These are phyloP conservation scores for Alosa sapidissima DNA, from an alignment of 2,797 vertebrate species.

Conservation along the genomic window DNA sequence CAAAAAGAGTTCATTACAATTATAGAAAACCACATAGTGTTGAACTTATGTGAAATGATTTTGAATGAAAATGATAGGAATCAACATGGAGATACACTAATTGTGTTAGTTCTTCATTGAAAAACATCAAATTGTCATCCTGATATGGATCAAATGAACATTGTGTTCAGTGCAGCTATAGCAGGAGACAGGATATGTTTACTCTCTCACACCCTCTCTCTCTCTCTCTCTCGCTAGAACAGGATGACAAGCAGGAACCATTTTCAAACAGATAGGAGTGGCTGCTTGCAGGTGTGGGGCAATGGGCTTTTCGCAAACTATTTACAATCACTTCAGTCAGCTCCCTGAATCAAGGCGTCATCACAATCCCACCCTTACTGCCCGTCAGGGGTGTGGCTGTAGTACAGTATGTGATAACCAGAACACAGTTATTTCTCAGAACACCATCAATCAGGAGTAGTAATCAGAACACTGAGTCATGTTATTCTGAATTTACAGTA, in stretches of 20 bases:
- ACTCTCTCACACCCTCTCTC: background rate
- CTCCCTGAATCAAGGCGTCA: background rate
- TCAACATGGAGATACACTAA: background rate
- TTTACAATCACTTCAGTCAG: background rate
- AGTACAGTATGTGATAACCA: background rate
- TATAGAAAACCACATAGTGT: background rate
- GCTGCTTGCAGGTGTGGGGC: background rate
- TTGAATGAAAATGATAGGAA: background rate
- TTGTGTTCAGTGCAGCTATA: background rate
- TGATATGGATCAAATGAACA: background rate
- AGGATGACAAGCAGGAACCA: background rate
- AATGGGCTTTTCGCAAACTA: background rate
- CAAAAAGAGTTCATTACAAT: background rate
- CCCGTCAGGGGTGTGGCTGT: background rate
- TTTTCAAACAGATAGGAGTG: background rate
- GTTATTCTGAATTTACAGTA: background rate
- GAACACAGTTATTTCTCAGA: background rate
- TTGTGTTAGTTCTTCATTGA: background rate
- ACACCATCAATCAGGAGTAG: background rate
- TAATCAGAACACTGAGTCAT: background rate
- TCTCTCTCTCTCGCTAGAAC: background rate
- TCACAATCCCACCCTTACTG: background rate
- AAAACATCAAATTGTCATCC: background rate
- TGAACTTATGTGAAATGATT: background rate
- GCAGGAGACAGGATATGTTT: too few species aligned